Evolutionary conservation across 2,888 invertebrate species (phyloP).

Genomic region (Leucophenga maculata): DNA sequence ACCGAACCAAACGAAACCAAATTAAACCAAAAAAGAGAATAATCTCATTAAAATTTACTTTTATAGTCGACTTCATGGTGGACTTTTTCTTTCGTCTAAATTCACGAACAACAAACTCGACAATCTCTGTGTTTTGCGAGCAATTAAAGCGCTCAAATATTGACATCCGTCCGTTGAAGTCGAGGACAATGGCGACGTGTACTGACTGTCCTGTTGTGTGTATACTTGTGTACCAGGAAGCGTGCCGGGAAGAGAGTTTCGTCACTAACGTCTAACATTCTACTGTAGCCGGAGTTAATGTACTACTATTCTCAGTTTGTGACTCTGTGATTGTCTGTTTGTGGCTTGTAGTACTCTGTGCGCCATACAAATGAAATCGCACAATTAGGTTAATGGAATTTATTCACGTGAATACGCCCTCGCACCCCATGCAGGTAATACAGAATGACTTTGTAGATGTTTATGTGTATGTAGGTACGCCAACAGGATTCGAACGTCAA

Average conservation of each 20-base stretch:
- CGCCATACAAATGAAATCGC: constrained; percentile 18
- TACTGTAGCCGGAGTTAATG: background rate
- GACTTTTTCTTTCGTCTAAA: background rate
- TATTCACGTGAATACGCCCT: constrained; percentile 24
- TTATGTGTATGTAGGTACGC: no score
- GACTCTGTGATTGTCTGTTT: background rate
- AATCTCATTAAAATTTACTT: constrained; percentile 27
- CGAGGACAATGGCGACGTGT: constrained; percentile 1
- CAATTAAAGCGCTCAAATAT: constrained; percentile 24
- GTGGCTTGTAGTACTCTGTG: background rate
- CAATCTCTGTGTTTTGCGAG: constrained; percentile 23
- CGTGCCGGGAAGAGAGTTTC: no score
- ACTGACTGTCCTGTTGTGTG: constrained; percentile 3
- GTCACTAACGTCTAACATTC: background rate
- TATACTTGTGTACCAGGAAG: constrained; percentile 13
- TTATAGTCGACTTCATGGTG: background rate
- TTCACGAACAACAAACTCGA: constrained; percentile 18
- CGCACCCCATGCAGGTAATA: background rate
- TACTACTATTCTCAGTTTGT: background rate
- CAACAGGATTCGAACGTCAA: background rate
- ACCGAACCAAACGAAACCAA: background rate
- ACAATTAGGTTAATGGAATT: constrained; percentile 28
- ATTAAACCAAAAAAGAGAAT: background rate
- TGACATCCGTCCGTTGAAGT: constrained; percentile 2
- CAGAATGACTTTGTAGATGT: no score